Percentiles rank a stretch among this genome's conserved stretches.
Evolutionary conservation across 1,140 invertebrate genomes (phyloP).

Genomic region (Babylonia areolata): DNA sequence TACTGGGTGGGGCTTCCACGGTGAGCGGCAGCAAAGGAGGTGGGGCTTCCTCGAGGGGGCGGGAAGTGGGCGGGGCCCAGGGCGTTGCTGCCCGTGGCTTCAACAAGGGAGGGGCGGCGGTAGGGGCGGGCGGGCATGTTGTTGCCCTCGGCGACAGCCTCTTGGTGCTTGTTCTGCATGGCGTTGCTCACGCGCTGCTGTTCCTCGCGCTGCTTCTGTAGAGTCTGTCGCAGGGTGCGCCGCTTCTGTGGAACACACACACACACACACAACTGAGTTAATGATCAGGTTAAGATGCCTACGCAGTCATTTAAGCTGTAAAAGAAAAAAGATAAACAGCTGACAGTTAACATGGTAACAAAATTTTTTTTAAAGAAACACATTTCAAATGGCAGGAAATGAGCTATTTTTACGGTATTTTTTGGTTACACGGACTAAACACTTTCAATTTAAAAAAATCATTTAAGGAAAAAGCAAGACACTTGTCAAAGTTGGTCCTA

Average conservation of each 20-base stretch:
- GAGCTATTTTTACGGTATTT: too few species aligned
- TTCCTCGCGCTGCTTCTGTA: constrained; percentile 67
- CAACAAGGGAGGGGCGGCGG: constrained; percentile 53
- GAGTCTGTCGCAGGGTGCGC: constrained; percentile 66
- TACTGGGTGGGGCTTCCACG: constrained; percentile 17
- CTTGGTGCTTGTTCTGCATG: constrained; percentile 42
- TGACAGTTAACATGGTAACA: too few species aligned
- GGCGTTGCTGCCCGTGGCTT: constrained; percentile 54
- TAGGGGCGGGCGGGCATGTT: constrained; percentile 44
- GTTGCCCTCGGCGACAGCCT: constrained; percentile 42
- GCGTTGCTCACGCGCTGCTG: constrained; percentile 48
- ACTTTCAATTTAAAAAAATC: too few species aligned
- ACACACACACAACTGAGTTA: not conserved
- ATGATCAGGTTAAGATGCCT: too few species aligned
- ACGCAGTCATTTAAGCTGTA: too few species aligned
- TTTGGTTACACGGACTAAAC: too few species aligned
- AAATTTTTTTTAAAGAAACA: too few species aligned
- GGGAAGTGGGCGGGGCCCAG: constrained; percentile 35
- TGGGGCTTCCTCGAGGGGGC: constrained; percentile 29
- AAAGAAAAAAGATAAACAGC: too few species aligned
- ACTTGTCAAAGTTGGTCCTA: too few species aligned
- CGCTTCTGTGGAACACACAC: constrained; percentile 60
- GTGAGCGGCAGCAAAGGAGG: constrained; percentile 27
- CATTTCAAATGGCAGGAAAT: too few species aligned
- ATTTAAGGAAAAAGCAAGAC: too few species aligned